Evolutionary conservation across 2,797 vertebrate species (phyloP), one percentile per base, ranked within the genome.

Genomic region (Hyperoplus lanceolatus): DNA sequence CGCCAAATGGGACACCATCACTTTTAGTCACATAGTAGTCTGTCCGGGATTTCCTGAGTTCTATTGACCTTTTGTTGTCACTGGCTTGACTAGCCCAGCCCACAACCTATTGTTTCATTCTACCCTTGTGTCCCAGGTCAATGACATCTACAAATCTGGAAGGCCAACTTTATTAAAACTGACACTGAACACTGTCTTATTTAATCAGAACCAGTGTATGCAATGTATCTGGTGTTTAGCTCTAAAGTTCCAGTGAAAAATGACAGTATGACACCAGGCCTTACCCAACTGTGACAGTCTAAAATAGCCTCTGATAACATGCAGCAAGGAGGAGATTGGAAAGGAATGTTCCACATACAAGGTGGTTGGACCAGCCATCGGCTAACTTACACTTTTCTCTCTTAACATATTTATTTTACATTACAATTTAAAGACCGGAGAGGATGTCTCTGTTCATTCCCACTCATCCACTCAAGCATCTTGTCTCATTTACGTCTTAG

Each of bases 291-390:
- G 50, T n/a, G 46, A 57, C 66, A 8, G 73, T 80, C 66, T 59
- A 87, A 92, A 93, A 92, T 91, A 91, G 86, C 79, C 60, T 64
- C 70, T 79, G 91, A 91, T 87, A 90, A 85, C 74, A 56, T 9
- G 54, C 75, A 87, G 81, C 74, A 76, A 76, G 55, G 69, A 81
- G 75, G 21, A 73, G 81, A 90, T 75, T 84, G 80, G 67, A 80
- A 38, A 86, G 84, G 92, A 93, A 92, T 92, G 89, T 83, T 81
- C 78, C 73, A 51, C 83, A 73, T 62, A 71, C 59, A 48, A 58
- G 62, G 61, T 62, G 73, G 58, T 39, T 45, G 13, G 71, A 46
- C 59, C 64, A 57, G 18, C 79, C 68, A 14, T 70, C 41, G 60
- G 48, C 83, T 42, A 16, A 68, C 66, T 11, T 18, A 1, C 57